phyloP scores from a whole-genome alignment of 2,797 vertebrate species.

The Anableps anableps region DNA sequence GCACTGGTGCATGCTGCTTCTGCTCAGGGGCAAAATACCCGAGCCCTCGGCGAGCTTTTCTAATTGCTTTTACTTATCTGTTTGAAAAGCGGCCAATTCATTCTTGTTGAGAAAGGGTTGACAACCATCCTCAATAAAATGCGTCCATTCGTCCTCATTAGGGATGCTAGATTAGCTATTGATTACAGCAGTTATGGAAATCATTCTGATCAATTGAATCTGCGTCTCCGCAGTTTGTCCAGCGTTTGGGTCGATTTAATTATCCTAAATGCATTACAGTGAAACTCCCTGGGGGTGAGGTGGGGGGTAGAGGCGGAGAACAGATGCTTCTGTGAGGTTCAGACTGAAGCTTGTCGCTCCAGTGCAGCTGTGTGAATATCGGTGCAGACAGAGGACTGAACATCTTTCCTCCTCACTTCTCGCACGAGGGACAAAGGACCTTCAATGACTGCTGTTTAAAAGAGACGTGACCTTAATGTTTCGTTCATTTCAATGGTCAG shows the following conservation, averaged over 20 bases:
- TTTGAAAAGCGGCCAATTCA: conserved; percentile 35
- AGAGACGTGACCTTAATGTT: conserved; percentile 48
- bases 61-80: conserved; percentile 69
- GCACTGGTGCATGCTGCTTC: conserved; percentile 42
- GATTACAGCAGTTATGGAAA: conserved; percentile 75
- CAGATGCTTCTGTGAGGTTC: conserved; percentile 37
- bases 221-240: conserved; percentile 46
- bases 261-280: conserved; percentile 62
- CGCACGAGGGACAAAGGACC: conserved; percentile 48
- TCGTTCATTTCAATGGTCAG: not conserved
- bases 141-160: conserved; percentile 66
- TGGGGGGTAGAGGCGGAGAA: conserved; percentile 1
- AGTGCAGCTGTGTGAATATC: conserved; percentile 43
- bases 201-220: conserved; percentile 67
- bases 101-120: conserved; percentile 36
- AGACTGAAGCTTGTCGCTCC: conserved; percentile 28
- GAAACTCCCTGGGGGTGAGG: conserved; percentile 23
- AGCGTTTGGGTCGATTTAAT: conserved; percentile 62
- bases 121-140: conserved; percentile 43
- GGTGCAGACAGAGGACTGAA: conserved; percentile 23
- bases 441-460: conserved; percentile 66
- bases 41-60: conserved; percentile 38
- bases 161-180: conserved; percentile 74
- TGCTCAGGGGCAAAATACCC: conserved; percentile 46
- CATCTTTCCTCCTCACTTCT: conserved; percentile 36